Conservation (phyloP, 1,140 invertebrate genomes). For the Drosophila kikkawai region DNA sequence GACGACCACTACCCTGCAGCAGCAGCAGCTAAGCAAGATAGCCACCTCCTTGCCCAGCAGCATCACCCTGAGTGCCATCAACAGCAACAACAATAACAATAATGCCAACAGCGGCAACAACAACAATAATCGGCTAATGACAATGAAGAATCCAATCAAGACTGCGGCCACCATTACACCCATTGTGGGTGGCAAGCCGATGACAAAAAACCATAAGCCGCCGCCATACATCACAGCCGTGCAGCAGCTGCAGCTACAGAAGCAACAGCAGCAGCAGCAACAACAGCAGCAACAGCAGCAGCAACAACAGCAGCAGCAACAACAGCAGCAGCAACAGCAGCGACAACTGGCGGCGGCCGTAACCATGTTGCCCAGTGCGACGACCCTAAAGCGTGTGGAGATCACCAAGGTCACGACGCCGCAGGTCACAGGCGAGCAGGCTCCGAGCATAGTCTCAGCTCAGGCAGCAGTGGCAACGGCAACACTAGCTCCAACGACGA, state of each 20-base stretch:
- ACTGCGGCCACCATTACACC: conserved; percentile 78
- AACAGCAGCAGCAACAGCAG: conserved; percentile 75
- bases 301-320: conserved; percentile 75
- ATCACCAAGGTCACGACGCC: conserved; percentile 66
- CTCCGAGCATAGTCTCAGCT: conserved; percentile 27
- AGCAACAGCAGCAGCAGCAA: conserved; percentile 73
- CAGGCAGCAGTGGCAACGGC: conserved; percentile 29
- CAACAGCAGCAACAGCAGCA: conserved; percentile 78
- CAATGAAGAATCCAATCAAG: conserved; percentile 73
- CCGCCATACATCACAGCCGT: conserved; percentile 83
- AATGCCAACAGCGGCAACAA: conserved; percentile 51
- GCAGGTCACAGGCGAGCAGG: conserved; percentile 40
- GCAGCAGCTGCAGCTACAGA: conserved; percentile 80
- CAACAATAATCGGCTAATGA: conserved; percentile 64
- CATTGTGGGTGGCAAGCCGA: conserved; percentile 76
- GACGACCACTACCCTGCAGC: conserved; percentile 56
- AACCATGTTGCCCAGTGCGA: conserved; percentile 82
- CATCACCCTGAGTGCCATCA: conserved; percentile 77
- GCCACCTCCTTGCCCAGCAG: conserved; percentile 72
- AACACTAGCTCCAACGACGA: conserved; percentile 30
- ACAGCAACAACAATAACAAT: conserved; percentile 57
- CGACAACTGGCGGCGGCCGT: conserved; percentile 81
- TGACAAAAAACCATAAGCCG: conserved; percentile 85
- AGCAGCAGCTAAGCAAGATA: conserved; percentile 71
- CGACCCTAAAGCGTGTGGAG: conserved; percentile 78